Evolutionary conservation across 2,113 vertebrate species (phyloP).

Genomic region (Corythornis madagascariensis): DNA sequence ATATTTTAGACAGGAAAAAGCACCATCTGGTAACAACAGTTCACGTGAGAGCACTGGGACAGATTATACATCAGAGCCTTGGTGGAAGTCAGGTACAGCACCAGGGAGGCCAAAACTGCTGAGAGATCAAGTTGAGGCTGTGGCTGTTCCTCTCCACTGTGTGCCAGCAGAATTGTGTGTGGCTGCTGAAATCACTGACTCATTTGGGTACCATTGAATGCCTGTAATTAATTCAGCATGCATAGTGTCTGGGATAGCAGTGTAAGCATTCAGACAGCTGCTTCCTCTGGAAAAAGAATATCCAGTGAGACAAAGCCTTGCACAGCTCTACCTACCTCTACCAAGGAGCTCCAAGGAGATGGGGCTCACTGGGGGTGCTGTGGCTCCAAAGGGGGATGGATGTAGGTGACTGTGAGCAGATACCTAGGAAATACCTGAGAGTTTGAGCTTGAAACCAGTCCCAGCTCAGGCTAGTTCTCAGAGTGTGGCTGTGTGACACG

Average conservation of each 20-base stretch:
- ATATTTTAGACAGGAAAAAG: not conserved
- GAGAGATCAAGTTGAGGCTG: not conserved
- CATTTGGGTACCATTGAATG: constrained; percentile 7
- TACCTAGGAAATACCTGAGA: not conserved
- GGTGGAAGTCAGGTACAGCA: not conserved
- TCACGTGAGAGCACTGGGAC: not conserved
- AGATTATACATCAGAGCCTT: not conserved
- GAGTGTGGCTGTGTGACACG: not conserved
- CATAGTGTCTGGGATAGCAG: constrained; percentile 21
- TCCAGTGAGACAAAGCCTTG: not conserved
- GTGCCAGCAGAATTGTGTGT: not conserved
- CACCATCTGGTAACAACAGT: not conserved
- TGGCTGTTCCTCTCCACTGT: not conserved
- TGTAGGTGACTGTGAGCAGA: not conserved
- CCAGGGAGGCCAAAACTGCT: not conserved
- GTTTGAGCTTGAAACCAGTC: not conserved
- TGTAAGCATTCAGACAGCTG: constrained; percentile 21
- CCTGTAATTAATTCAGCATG: constrained; percentile 36
- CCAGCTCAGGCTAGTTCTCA: not conserved
- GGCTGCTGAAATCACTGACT: constrained; percentile 19
- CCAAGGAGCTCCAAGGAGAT: not conserved
- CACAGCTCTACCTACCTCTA: not conserved
- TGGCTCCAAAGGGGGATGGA: not conserved
- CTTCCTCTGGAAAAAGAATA: constrained; percentile 33
- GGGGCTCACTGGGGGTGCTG: not conserved